Evolutionary conservation across 2,113 vertebrate species (phyloP).

Genomic region (Leucosticte australis): DNA sequence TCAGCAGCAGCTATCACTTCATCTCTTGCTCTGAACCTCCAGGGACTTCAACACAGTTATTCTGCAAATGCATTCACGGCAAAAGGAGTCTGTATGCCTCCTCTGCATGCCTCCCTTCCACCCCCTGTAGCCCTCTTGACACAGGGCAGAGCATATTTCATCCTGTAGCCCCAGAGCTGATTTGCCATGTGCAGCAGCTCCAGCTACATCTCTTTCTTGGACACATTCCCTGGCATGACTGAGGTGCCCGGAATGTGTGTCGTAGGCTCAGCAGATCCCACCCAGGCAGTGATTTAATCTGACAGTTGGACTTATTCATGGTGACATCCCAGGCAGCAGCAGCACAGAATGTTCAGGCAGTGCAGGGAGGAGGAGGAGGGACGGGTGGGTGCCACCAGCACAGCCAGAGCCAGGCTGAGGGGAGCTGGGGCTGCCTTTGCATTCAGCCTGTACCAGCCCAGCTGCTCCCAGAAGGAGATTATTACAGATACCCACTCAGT

Average conservation of each 20-base stretch:
- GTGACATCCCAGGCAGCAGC: neutral
- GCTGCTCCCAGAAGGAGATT: neutral
- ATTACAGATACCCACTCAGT: neutral
- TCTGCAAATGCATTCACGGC: neutral
- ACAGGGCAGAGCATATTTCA: neutral
- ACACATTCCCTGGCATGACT: constrained; percentile 29
- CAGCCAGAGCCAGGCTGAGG: neutral
- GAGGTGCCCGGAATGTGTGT: constrained; percentile 27
- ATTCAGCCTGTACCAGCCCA: neutral
- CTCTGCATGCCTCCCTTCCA: neutral
- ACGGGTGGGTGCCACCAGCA: rapidly evolving
- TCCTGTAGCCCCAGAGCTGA: constrained; percentile 15
- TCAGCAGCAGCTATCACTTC: neutral
- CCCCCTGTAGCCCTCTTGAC: neutral
- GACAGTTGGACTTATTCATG: constrained; percentile 40
- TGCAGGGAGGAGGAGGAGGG: neutral
- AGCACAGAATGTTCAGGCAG: constrained; percentile 37
- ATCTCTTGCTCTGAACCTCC: neutral
- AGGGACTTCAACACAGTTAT: neutral
- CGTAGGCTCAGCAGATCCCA: constrained; percentile 17
- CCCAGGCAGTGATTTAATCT: constrained; percentile 52
- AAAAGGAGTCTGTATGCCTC: neutral
- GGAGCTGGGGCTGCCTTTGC: neutral
- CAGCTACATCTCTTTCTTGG: constrained; percentile 36
- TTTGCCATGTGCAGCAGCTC: constrained; percentile 16